Evolutionary conservation across 2,888 invertebrate genomes (phyloP).

Genomic region (Cryptophagus acutangulus): DNA sequence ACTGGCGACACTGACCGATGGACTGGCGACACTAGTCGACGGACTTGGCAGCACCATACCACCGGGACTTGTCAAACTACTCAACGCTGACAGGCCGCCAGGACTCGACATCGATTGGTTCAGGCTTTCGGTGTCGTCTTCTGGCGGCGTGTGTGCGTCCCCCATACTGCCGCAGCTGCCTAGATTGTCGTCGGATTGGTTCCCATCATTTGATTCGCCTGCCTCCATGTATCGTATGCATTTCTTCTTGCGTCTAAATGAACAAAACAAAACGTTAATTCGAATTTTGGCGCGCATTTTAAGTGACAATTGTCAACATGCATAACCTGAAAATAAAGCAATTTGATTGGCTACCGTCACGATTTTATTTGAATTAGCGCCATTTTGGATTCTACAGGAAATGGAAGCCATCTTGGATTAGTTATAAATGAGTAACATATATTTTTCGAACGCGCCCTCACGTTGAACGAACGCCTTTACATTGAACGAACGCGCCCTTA

Average conservation of each 20-base stretch:
- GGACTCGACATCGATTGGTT: conserved; percentile 58
- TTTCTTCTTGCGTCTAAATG: conserved; percentile 90
- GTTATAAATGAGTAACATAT: too few species aligned
- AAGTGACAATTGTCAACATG: too few species aligned
- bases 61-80: conserved; percentile 65
- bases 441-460: too few species aligned
- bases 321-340: too few species aligned
- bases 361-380: too few species aligned
- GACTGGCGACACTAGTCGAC: conserved; percentile 65
- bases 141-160: conserved; percentile 64
- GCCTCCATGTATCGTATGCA: conserved; percentile 94
- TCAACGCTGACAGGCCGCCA: conserved; percentile 63
- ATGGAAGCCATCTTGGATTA: too few species aligned
- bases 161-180: conserved; percentile 77
- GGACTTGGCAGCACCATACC: conserved; percentile 72
- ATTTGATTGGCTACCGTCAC: too few species aligned
- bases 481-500: too few species aligned
- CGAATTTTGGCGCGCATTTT: too few species aligned
- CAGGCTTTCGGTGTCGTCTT: conserved; percentile 61
- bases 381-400: too few species aligned
- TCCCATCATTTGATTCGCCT: conserved; percentile 58
- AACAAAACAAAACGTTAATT: neutral
- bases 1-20: conserved; percentile 57
- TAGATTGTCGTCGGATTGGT: conserved; percentile 67
- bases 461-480: too few species aligned